Percentiles rank a stretch among this genome's conserved stretches.
These are phyloP conservation scores for Villa cingulata DNA, from an alignment of 2,888 invertebrate genomes.

Conservation along the genomic window DNA sequence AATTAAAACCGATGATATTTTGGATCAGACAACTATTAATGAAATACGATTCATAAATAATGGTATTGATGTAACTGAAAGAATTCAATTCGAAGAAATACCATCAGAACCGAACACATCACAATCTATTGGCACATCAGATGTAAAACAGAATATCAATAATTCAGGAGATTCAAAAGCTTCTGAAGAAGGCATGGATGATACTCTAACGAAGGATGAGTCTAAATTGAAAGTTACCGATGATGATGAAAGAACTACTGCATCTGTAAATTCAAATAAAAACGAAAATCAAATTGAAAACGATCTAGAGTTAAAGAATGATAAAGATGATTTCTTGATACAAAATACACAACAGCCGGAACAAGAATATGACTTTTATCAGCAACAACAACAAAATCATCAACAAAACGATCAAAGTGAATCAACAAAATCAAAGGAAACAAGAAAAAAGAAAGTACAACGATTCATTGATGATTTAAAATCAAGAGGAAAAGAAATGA, in stretches of 20 bases:
- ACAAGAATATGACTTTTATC: not conserved
- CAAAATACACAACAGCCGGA: not conserved
- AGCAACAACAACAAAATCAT: not conserved
- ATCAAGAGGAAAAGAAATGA: conserved; percentile 21
- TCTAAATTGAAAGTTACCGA: conserved; percentile 9
- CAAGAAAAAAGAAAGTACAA: conserved; percentile 18
- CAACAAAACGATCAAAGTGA: conserved; percentile 12
- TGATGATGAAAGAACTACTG: conserved; percentile 32
- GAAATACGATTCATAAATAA: conserved; percentile 35
- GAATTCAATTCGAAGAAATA: conserved; percentile 15
- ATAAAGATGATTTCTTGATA: too few species aligned
- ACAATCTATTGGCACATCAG: not conserved
- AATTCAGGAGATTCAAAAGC: not conserved
- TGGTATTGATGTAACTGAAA: conserved; percentile 32
- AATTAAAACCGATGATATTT: conserved; percentile 27
- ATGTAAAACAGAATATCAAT: not conserved
- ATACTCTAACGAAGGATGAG: conserved; percentile 3
- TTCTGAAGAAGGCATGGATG: not conserved
- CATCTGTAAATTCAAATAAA: conserved; percentile 31
- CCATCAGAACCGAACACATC: not conserved
- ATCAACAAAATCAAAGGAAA: not conserved
- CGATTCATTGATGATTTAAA: conserved; percentile 25
- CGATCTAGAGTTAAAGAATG: conserved; percentile 20
- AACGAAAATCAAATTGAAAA: conserved; percentile 19
- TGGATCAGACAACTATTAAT: conserved; percentile 26